Evolutionary conservation across 2,113 vertebrate genomes (phyloP), one percentile per base, ranked within the genome.

Genomic region (Dinomys branickii): DNA sequence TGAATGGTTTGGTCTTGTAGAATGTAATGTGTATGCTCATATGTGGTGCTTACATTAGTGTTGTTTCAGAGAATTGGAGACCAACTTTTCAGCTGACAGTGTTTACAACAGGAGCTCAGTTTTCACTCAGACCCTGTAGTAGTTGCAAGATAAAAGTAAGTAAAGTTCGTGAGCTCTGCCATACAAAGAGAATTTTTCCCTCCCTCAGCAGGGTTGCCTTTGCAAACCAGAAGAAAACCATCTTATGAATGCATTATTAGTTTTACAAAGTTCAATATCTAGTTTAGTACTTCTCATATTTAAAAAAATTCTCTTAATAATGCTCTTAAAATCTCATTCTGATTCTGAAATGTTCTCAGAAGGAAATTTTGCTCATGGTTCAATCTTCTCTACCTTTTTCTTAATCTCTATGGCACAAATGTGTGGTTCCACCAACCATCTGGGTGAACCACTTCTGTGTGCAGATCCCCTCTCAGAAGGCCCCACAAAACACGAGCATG

Each of bases 261-360:
- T 83, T 88, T 84, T 77, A 38, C 81, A 93, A 96, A 81, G 56
- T 80, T 89, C 16, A 91, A 50, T 63, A 85, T 93, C 61, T 73
- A 80, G 89, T 86, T 96, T 65, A 38, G 16, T 81, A n/a, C 17
- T 59, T 91, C n/a, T 82, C 20, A 13, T 33, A 35, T 61, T 54
- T 91, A 52, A 38, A 35, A 35, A 88, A 38, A 22, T 91, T n/a
- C 85, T 93, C 92, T 82, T 83, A 96, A 94, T 91, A 59, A 22
- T 91, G 12, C 73, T 80, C n/a, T 93, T 94, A 95, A 83, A 87
- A 94, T 89, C 50, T 50, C 58, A 35, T 80, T 91, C 97, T 94
- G 61, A 73, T 77, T 94, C 88, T n/a, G 35, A 69, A 88, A 73
- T 14, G n/a, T 90, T 92, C 97, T 86, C 52, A 96, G 54, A 86